Conservation (phyloP, 2,888 invertebrate genomes). For the Odontothrips loti region DNA sequence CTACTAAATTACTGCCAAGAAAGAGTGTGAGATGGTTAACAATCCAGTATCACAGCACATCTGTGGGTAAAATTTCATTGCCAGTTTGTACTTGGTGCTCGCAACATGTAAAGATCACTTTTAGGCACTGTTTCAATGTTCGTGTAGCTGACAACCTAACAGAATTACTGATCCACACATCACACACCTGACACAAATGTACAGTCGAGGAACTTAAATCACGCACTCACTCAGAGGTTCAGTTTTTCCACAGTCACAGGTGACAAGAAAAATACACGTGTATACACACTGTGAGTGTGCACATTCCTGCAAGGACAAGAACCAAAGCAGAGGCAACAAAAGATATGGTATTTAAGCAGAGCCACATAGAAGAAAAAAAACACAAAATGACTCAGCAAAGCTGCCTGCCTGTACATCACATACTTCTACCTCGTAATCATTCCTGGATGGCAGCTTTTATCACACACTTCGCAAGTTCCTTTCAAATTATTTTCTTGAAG, state of each 20-base stretch:
- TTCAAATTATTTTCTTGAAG: too few relatives aligned
- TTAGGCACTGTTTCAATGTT: neutral
- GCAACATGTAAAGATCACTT: neutral
- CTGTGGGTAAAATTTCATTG: neutral
- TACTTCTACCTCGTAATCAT: too few relatives aligned
- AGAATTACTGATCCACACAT: neutral
- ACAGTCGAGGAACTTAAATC: neutral
- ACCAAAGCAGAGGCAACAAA: too few relatives aligned
- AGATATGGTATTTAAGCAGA: neutral
- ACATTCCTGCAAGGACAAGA: too few relatives aligned
- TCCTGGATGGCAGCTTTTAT: too few relatives aligned
- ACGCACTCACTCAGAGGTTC: neutral
- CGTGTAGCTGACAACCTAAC: neutral
- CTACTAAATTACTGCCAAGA: neutral
- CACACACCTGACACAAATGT: neutral
- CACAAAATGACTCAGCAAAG: too few relatives aligned
- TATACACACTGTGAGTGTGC: neutral
- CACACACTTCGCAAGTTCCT: too few relatives aligned
- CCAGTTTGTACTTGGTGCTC: slow-evolving; percentile 1
- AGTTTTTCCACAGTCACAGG: neutral
- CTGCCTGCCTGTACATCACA: too few relatives aligned
- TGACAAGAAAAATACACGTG: neutral
- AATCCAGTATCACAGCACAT: neutral
- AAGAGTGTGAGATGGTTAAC: neutral
- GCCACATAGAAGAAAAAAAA: too few relatives aligned